These are phyloP conservation scores for Agrochola lychnidis DNA, from an alignment of 2,888 invertebrate genomes.

Conservation along the genomic window DNA sequence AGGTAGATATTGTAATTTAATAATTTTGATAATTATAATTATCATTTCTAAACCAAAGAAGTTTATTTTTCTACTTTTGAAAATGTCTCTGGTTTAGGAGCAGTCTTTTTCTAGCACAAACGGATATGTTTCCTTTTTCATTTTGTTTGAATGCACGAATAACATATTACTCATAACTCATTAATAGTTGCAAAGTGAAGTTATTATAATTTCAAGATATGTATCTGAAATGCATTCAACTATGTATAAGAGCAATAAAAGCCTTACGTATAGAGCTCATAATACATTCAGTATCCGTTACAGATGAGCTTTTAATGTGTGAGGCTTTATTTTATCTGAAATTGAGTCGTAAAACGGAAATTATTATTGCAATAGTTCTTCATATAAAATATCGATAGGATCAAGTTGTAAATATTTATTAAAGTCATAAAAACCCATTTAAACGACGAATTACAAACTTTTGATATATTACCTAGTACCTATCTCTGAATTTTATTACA, in stretches of 20 bases:
- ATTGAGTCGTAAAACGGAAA: conserved; percentile 32
- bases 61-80: conserved; percentile 53
- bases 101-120: conserved; percentile 54
- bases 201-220: neutral
- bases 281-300: conserved; percentile 21
- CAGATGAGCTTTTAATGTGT: conserved; percentile 23
- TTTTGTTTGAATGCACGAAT: conserved; percentile 30
- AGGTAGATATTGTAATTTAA: conserved; percentile 36
- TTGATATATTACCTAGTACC: neutral
- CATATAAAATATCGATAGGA: conserved; percentile 24
- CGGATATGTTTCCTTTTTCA: conserved; percentile 58
- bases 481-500: neutral
- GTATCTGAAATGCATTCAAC: neutral
- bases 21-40: conserved; percentile 41
- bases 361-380: conserved; percentile 29
- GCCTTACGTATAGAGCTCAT: conserved; percentile 2
- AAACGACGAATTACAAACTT: conserved; percentile 4
- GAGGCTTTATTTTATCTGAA: conserved; percentile 28
- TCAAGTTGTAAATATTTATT: conserved; percentile 58
- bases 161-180: conserved; percentile 11
- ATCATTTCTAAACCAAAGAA: conserved; percentile 64
- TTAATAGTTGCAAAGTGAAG: neutral
- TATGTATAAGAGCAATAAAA: conserved; percentile 1
- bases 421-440: conserved; percentile 26
- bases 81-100: conserved; percentile 43